These are phyloP conservation scores for Orius insidiosus DNA, from an alignment of 1,140 invertebrate species.

Conservation along the genomic window DNA sequence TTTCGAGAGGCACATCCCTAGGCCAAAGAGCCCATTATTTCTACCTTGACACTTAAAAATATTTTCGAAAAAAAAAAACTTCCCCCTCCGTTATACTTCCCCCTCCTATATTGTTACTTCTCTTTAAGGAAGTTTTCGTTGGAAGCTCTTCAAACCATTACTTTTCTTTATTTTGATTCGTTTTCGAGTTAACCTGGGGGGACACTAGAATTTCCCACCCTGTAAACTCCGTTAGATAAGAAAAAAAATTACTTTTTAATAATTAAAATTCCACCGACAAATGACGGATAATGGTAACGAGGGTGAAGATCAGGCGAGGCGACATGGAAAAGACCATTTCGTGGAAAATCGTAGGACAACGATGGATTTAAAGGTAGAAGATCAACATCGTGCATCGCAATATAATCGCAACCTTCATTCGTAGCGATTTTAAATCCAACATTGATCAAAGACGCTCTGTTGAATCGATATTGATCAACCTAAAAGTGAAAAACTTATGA, in stretches of 20 bases:
- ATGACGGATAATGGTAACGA: conserved; percentile 89
- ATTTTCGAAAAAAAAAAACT: too few relatives aligned
- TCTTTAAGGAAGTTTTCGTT: not conserved
- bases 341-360: conserved; percentile 66
- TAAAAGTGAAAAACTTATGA: conserved; percentile 25
- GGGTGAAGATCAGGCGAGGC: conserved; percentile 84
- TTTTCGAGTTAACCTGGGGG: too few relatives aligned
- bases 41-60: too few relatives aligned
- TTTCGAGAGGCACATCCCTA: too few relatives aligned
- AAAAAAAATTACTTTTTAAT: too few relatives aligned
- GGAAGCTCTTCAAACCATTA: too few relatives aligned
- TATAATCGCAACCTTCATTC: conserved; percentile 65
- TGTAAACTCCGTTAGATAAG: too few relatives aligned
- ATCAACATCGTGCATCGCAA: conserved; percentile 99
- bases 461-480: conserved; percentile 77
- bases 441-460: conserved; percentile 92
- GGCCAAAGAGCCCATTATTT: too few relatives aligned
- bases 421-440: conserved; percentile 71
- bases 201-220: too few relatives aligned
- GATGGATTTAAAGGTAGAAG: conserved; percentile 76
- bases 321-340: conserved; percentile 55
- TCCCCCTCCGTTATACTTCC: too few relatives aligned
- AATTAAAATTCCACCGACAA: conserved; percentile 92
- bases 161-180: too few relatives aligned
- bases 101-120: too few relatives aligned